Evolutionary conservation across 2,113 vertebrate species (phyloP), one percentile per base, ranked within the genome.

Genomic region (Oncorhynchus masou): DNA sequence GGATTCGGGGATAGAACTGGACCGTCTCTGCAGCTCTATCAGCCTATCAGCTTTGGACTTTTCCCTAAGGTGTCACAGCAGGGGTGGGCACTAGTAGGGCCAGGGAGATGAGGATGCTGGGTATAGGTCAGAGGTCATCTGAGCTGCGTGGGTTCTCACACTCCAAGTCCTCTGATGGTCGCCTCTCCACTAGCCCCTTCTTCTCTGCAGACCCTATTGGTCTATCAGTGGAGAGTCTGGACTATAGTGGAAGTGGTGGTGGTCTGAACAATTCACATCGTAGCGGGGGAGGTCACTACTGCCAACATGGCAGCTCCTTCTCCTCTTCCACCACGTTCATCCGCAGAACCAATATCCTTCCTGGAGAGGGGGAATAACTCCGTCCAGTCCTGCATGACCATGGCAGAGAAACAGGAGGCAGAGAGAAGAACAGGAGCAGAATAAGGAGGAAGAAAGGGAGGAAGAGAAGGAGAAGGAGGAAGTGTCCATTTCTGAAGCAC

Each of bases 1-100:
- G 0, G 97, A 98, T 86, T 99, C 97, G 0, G 97, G 97, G 9
- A 87, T 99, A 72, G 95, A 93, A 66, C 79, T 97, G 68, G 95
- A 97, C 74, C 95, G 89, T 59, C 90, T 94, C 29, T 93, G 94
- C 48, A 5, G 90, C 76, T 95, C 95, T 6, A 91, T 91, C 57
- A 89, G 76, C 68, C 77, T 89, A 60, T 88, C 88, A 1, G 84
- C 64, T 22, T 49, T 88, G 29, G 82, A 86, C 27, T 57, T 76
- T 12, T 78, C 86, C 29, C 27, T 65, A 5, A 31, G 51, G 51
- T 19, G 16, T 25, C 7, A 25, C 9, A 2, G 39, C 39, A 45
- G 39, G 9, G 39, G 57, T n/a, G 62, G 19, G 67, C 49, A 39
- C 49, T 29, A 74, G 65, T 19, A 60, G 34, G 27, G 67, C 11